Conservation (phyloP, 1,140 invertebrate species). For the Brachionus rubens region DNA sequence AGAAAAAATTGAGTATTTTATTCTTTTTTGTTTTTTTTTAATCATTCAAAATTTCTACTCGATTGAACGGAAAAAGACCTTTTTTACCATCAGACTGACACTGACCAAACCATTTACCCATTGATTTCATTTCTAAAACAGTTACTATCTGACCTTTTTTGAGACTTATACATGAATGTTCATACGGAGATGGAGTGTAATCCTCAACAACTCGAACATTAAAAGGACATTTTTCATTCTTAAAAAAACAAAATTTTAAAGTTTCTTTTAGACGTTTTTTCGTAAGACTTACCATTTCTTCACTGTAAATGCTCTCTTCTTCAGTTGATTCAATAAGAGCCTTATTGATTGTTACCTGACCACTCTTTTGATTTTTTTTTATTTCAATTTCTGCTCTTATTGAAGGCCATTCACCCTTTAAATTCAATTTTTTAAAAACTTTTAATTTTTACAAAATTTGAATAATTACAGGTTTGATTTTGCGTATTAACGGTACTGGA, state of each 20-base stretch:
- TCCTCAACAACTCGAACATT: conserved; percentile 32
- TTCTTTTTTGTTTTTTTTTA: too few relatives aligned
- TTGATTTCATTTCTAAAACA: conserved; percentile 43
- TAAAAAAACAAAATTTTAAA: not conserved
- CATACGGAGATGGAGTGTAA: conserved; percentile 42
- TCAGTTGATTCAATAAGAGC: not conserved
- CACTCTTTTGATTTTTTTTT: not conserved
- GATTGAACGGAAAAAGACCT: conserved; percentile 45
- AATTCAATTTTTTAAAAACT: not conserved
- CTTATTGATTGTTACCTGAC: not conserved
- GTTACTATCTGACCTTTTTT: conserved; percentile 27
- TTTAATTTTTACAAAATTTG: not conserved
- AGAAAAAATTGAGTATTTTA: too few relatives aligned
- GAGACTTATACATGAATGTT: conserved; percentile 24
- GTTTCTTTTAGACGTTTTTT: not conserved
- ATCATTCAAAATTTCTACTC: conserved; percentile 22
- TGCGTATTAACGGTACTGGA: conserved; percentile 29
- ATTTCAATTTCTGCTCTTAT: not conserved
- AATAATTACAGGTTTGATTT: not conserved
- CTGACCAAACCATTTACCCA: conserved; percentile 43
- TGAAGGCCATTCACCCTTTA: conserved; percentile 18
- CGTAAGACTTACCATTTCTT: not conserved
- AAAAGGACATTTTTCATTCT: conserved; percentile 38
- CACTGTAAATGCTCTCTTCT: not conserved
- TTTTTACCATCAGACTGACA: conserved; percentile 2